Conservation (phyloP, 2,888 invertebrate species). For the Caenorhabditis macrosperma region DNA sequence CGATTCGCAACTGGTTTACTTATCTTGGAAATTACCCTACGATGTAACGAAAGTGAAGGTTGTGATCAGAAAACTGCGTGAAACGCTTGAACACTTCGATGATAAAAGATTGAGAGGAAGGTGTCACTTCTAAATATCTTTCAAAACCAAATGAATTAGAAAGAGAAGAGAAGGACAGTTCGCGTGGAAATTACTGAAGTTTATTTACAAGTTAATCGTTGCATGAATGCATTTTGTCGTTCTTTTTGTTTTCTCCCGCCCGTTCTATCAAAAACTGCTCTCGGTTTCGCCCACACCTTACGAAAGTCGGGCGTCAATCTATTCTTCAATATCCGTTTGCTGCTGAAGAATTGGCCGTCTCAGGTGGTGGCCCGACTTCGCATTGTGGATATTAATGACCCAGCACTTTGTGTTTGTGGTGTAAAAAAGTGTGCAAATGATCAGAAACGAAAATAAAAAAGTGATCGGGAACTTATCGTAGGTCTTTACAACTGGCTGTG, state of each 20-base stretch:
- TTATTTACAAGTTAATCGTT: not conserved
- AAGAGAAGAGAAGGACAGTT: no score
- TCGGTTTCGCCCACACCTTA: not conserved
- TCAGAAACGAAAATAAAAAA: constrained; percentile 47
- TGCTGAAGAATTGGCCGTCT: constrained; percentile 13
- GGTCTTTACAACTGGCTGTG: not conserved
- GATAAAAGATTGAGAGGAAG: no score
- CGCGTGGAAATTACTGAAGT: no score
- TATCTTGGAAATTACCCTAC: no score
- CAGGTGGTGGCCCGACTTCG: constrained; percentile 32
- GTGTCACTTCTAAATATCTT: no score
- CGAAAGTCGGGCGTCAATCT: not conserved
- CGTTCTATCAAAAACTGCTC: not conserved
- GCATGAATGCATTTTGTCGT: no score
- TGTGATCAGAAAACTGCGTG: no score
- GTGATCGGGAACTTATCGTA: constrained; percentile 30
- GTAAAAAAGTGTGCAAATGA: constrained; percentile 42
- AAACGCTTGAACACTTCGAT: no score
- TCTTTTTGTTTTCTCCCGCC: not conserved
- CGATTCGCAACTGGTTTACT: no score
- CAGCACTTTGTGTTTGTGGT: constrained; percentile 49
- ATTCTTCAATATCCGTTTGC: not conserved
- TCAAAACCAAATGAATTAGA: no score
- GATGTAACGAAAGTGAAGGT: no score
- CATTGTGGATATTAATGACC: constrained; percentile 49